A percentile compares a stretch with the other conserved stretches of the same genome.
phyloP scores from a whole-genome alignment of 1,140 invertebrate species.

The Lepidurus arcticus region DNA sequence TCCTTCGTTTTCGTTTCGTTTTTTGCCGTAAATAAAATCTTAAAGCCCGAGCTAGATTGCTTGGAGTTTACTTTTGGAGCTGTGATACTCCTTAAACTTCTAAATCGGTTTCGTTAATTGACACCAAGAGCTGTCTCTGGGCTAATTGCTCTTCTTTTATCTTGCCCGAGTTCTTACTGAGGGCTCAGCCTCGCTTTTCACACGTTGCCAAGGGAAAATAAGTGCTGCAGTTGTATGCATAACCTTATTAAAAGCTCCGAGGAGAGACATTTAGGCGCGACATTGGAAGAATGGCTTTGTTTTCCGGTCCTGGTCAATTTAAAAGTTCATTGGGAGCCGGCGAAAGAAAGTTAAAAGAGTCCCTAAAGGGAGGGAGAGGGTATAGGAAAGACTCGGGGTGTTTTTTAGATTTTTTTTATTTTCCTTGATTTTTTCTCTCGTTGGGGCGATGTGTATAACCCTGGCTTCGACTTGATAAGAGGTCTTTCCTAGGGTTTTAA shows the following conservation, averaged over 20 bases:
- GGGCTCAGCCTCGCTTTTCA: neutral
- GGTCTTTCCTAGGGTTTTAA: conserved; percentile 16
- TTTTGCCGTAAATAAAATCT: neutral
- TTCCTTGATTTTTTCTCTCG: neutral
- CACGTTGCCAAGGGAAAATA: conserved; percentile 1
- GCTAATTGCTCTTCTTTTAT: conserved; percentile 15
- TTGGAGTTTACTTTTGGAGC: neutral
- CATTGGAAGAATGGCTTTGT: conserved; percentile 21
- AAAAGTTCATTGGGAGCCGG: conserved; percentile 9
- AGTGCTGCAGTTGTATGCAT: conserved; percentile 15
- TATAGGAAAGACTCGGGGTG: conserved; percentile 12
- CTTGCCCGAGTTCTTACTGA: neutral
- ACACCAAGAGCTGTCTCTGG: neutral
- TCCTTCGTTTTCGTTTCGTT: neutral
- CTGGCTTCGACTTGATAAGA: conserved; percentile 14
- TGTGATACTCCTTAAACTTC: conserved; percentile 12
- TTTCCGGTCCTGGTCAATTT: conserved; percentile 21
- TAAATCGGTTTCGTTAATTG: conserved; percentile 16
- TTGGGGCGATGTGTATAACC: neutral
- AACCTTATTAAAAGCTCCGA: conserved; percentile 22
- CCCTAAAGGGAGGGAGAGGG: neutral
- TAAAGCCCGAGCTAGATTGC: neutral
- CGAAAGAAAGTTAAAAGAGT: conserved; percentile 18
- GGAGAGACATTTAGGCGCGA: conserved; percentile 12
- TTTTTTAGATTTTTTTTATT: neutral